Evolutionary conservation across 2,797 vertebrate species (phyloP).

Genomic region (Sebastes kiyomatsui): DNA sequence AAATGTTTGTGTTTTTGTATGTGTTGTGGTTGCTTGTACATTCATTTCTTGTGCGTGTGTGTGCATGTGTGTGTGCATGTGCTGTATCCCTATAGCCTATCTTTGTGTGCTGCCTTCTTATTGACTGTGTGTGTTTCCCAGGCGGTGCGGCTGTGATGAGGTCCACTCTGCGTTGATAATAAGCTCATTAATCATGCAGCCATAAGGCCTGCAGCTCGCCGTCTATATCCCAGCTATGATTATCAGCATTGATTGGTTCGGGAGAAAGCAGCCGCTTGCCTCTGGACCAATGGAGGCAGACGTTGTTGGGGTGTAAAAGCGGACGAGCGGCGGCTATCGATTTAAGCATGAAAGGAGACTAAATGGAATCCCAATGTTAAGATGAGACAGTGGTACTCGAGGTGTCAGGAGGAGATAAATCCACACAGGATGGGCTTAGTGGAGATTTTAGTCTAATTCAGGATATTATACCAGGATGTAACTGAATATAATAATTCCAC

Average conservation of each 20-base stretch:
- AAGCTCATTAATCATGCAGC: constrained; percentile 80
- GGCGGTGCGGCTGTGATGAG: constrained; percentile 44
- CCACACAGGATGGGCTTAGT: not conserved
- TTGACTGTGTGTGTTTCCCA: constrained; percentile 33
- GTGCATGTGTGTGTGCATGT: not conserved
- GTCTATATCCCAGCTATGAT: constrained; percentile 76
- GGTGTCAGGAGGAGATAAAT: not conserved
- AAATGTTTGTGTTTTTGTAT: not conserved
- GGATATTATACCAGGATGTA: not conserved
- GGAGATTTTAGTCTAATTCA: not conserved
- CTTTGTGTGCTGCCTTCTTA: constrained; percentile 13
- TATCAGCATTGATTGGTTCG: constrained; percentile 80
- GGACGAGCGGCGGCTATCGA: constrained; percentile 71
- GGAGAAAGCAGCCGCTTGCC: constrained; percentile 60
- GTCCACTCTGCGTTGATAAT: constrained; percentile 72
- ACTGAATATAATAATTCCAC: not conserved
- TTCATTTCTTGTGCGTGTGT: not conserved
- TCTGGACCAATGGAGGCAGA: constrained; percentile 38
- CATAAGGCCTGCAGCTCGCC: constrained; percentile 21
- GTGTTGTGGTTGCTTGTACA: not conserved
- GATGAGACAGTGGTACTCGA: constrained; percentile 10
- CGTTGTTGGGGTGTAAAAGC: constrained; percentile 62
- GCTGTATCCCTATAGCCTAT: constrained; percentile 10
- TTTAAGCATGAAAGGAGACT: constrained; percentile 74
- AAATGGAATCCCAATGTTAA: constrained; percentile 63